Percentiles rank a stretch among this genome's conserved stretches.
Evolutionary conservation across 2,888 invertebrate species (phyloP).

Genomic region (Mycalesis mineus): DNA sequence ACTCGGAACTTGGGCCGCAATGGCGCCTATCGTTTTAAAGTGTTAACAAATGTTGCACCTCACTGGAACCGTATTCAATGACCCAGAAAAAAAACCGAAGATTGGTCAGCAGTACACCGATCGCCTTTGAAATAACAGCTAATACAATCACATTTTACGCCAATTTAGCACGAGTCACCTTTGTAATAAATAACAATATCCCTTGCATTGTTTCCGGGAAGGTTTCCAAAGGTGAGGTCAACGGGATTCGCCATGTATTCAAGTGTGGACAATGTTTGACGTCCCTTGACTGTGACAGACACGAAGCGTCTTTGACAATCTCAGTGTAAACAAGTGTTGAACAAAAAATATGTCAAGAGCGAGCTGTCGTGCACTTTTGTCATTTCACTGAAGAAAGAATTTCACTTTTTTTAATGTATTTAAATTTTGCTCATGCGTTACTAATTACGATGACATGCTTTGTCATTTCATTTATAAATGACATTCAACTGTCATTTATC

Average conservation of each 20-base stretch:
- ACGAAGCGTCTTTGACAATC: constrained; percentile 36
- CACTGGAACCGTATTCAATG: constrained; percentile 22
- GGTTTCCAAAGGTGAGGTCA: constrained; percentile 11
- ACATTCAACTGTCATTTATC: background rate
- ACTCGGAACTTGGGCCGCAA: constrained; percentile 8
- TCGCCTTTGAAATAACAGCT: constrained; percentile 3
- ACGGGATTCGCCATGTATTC: constrained; percentile 1
- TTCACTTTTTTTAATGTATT: constrained; percentile 8
- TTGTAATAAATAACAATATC: constrained; percentile 13
- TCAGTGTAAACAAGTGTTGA: constrained; percentile 30
- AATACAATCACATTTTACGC: constrained; percentile 2
- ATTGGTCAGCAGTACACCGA: constrained; percentile 10
- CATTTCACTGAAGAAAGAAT: constrained; percentile 14
- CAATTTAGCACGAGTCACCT: background rate
- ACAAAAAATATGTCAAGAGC: constrained; percentile 23
- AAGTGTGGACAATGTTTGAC: constrained; percentile 28
- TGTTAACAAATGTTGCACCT: constrained; percentile 29
- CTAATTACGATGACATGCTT: constrained; percentile 24
- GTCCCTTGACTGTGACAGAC: constrained; percentile 33
- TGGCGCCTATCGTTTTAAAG: constrained; percentile 24
- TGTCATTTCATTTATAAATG: constrained; percentile 5
- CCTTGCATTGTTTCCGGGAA: constrained; percentile 5
- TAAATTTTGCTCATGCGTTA: constrained; percentile 12
- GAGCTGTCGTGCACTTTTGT: constrained; percentile 20
- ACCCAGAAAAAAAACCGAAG: constrained; percentile 10